phyloP scores from a whole-genome alignment of 2,888 invertebrate genomes.

The Congeria kusceri region DNA sequence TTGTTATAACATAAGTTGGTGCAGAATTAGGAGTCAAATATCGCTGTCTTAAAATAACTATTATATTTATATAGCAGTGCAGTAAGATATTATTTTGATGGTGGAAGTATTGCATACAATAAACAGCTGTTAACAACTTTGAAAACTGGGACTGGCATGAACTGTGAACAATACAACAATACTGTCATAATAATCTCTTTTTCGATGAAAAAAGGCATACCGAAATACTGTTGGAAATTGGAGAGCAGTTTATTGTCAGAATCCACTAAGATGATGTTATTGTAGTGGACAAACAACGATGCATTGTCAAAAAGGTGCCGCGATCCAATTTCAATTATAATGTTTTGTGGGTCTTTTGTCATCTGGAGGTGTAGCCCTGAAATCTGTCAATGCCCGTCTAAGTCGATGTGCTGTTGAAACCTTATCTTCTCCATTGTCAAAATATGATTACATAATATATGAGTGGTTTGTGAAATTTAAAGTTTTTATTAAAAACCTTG shows the following conservation, averaged over 20 bases:
- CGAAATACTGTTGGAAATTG: background rate
- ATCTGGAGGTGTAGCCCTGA: conserved; percentile 24
- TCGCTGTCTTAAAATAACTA: too few species aligned
- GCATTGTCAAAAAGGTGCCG: conserved; percentile 33
- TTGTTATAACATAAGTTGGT: too few species aligned
- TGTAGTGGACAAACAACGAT: conserved; percentile 39
- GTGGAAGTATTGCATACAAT: too few species aligned
- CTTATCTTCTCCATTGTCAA: conserved; percentile 19
- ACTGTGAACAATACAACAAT: too few species aligned
- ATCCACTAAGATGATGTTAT: conserved; percentile 7
- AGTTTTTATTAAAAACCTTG: background rate
- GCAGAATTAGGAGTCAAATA: too few species aligned
- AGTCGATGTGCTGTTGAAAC: conserved; percentile 25
- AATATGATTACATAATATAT: conserved; percentile 33
- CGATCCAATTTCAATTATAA: conserved; percentile 48
- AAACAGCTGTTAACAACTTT: too few species aligned
- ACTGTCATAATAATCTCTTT: too few species aligned
- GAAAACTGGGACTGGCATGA: too few species aligned
- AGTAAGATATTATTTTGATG: too few species aligned
- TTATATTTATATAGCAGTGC: too few species aligned
- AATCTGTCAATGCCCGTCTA: conserved; percentile 23
- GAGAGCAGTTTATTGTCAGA: conserved; percentile 1
- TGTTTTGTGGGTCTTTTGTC: conserved; percentile 45
- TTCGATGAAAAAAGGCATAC: too few species aligned
- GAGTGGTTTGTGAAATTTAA: conserved; percentile 8